Evolutionary conservation across 2,888 invertebrate species (phyloP), one percentile per base, ranked within the genome.

Genomic region (Tridacna gigas): DNA sequence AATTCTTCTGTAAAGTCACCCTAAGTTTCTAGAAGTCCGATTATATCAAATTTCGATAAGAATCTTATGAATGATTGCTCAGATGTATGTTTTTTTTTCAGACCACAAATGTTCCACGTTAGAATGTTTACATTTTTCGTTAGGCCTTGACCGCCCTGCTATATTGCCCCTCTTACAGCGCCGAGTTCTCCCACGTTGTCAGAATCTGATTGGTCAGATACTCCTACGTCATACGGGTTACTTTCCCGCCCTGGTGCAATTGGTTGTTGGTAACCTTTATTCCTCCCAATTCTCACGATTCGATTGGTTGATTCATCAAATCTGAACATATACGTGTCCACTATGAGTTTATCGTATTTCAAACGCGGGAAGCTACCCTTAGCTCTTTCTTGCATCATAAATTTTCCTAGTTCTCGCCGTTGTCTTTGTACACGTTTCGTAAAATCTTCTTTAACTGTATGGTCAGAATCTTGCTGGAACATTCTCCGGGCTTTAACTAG

Each of bases 331-430:
- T 60, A 20, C 25, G 67, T 61, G 9, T 75, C 61, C 18, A 75
- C 51, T 0, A 80, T 67, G 47, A 80, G 69, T 45, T 80, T 80
- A 63, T 80, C 80, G 71, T 80, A 77, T 22, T 47, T 69, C 4
- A 80, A 26, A 12, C 45, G 60, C 37, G 80, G 71, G 48, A 69
- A 63, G 13, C 71, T 71, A 25, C 76, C 80, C 18, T 45, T 20
- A 25, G 51, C 28, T 26, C 80, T 15, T 28, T 69, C 69, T 9
- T 51, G 47, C 5, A 80, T 60, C 67, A 80, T 25, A 15, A 60
- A 37, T 26, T 80, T 75, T 15, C 80, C 75, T 20, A 66, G 66
- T 74, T 63, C 63, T 22, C 25, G 15, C 13, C 63, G 15, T 3
- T 63, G n/a, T 22, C 22, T 25, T 63, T 25, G 25, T 4, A 63